A percentile compares a stretch with the other conserved stretches of the same genome.
Evolutionary conservation across 2,113 vertebrate species (phyloP).

Genomic region (Periophthalmus modestus): DNA sequence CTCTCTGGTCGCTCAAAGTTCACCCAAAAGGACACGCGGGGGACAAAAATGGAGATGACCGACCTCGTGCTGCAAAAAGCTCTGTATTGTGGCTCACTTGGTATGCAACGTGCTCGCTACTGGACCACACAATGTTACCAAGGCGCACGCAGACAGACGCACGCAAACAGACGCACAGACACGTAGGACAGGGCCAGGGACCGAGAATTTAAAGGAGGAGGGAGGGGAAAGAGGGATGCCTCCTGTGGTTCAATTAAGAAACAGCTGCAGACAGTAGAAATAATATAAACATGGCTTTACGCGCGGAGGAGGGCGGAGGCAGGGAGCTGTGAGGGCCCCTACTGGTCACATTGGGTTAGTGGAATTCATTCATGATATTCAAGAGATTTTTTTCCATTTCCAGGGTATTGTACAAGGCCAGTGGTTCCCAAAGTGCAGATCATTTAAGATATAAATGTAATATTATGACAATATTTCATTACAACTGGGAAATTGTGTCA

Average conservation of each 20-base stretch:
- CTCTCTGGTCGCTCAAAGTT: slow-evolving; percentile 58
- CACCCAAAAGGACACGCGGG: slow-evolving; percentile 11
- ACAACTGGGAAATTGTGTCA: no score
- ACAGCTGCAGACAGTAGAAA: slow-evolving; percentile 38
- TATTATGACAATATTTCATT: no score
- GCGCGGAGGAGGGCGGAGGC: neutral
- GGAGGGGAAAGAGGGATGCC: slow-evolving; percentile 6
- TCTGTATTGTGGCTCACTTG: slow-evolving; percentile 33
- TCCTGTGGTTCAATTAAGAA: slow-evolving; percentile 7
- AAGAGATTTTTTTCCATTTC: no score
- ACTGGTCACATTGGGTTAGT: neutral
- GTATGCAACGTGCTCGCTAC: slow-evolving; percentile 24
- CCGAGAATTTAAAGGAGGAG: neutral
- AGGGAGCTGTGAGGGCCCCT: slow-evolving; percentile 8
- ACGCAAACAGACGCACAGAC: neutral
- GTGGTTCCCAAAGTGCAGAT: no score
- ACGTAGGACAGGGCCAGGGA: neutral
- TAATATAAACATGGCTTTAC: slow-evolving; percentile 11
- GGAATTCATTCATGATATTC: neutral
- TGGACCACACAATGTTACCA: neutral
- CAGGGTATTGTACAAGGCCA: no score
- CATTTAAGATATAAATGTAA: no score
- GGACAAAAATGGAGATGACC: slow-evolving; percentile 32
- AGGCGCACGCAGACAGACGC: neutral
- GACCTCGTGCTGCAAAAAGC: slow-evolving; percentile 47